Evolutionary conservation across 1,140 invertebrate genomes (phyloP), one percentile per base, ranked within the genome.

Genomic region (Neodiprion fabricii): DNA sequence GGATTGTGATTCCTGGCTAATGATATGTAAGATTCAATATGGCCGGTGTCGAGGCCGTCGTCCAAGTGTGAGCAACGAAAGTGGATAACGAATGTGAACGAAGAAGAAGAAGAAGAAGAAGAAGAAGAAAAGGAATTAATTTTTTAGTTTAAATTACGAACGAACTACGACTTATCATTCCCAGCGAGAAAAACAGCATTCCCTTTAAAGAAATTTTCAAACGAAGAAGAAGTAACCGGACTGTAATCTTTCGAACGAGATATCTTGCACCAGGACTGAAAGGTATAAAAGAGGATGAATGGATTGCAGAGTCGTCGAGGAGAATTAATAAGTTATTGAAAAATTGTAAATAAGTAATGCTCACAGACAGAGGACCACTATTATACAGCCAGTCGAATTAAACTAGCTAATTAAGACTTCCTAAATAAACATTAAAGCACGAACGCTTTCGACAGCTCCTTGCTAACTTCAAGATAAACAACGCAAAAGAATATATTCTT

Each of bases 171-270:
- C 53, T 12, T 61, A 61, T 61, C 53, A 61, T 69, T 47, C 67
- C 17, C 21, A 69, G 67, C 21, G 67, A 69, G 67, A 69, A 17
- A 69, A 21, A 47, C 67, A 23, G 67, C 67, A 69, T 69, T 69
- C 67, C 67, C 67, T 69, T 17, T 14, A 69, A 17, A 69, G 14
- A 47, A 69, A 69, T 14, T 61, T 61, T 61, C 53, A 61, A 61
- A 69, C 8, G 67, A 47, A 69, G 40, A 47, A 69, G 67, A 69
- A 47, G 67, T 14, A 69, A 21, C 21, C 17, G 67, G 40, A 69
- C 53, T 61, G n/a, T 61, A 61, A 12, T 61, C 53, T 61, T 5
- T 14, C 53, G 9, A 61, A 40, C 28, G 53, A 61, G 53, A 61
- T 61, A 14, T 61, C 53, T 17, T 12, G 53, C 11, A 61, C 53